Evolutionary conservation across 2,797 vertebrate species (phyloP).

Genomic region (Phataginus tricuspis): DNA sequence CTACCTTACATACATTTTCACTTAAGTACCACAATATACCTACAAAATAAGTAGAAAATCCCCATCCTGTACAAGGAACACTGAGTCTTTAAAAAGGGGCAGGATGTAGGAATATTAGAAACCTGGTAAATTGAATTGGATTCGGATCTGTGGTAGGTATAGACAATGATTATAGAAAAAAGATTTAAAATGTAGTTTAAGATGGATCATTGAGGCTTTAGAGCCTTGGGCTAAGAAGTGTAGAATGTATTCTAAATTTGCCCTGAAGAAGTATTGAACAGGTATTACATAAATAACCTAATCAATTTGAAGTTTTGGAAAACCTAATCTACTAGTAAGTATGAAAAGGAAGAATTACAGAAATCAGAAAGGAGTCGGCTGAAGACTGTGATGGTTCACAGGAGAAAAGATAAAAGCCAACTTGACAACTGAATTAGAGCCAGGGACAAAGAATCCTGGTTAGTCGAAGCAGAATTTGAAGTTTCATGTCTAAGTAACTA

Average conservation of each 20-base stretch:
- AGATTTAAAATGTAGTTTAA: neutral
- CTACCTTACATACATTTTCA: neutral
- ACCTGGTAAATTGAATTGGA: neutral
- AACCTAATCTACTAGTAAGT: neutral
- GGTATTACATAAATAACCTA: neutral
- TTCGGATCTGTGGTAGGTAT: neutral
- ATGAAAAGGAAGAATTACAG: neutral
- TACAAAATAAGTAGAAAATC: neutral
- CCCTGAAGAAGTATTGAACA: neutral
- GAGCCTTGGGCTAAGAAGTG: neutral
- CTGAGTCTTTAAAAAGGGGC: neutral
- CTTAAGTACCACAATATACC: neutral
- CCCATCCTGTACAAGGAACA: neutral
- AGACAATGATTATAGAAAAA: neutral
- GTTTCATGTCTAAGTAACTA: neutral
- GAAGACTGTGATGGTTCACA: too few relatives aligned
- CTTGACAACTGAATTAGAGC: neutral
- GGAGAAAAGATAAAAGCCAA: neutral
- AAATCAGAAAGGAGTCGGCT: neutral
- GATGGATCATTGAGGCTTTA: neutral
- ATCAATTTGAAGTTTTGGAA: neutral
- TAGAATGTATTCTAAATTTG: neutral
- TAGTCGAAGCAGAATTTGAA: neutral
- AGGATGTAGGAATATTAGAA: neutral
- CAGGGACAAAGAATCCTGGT: neutral